Percentiles rank a stretch among this genome's conserved stretches.
phyloP scores from a whole-genome alignment of 1,140 invertebrate species.

The Procambarus virginalis region DNA sequence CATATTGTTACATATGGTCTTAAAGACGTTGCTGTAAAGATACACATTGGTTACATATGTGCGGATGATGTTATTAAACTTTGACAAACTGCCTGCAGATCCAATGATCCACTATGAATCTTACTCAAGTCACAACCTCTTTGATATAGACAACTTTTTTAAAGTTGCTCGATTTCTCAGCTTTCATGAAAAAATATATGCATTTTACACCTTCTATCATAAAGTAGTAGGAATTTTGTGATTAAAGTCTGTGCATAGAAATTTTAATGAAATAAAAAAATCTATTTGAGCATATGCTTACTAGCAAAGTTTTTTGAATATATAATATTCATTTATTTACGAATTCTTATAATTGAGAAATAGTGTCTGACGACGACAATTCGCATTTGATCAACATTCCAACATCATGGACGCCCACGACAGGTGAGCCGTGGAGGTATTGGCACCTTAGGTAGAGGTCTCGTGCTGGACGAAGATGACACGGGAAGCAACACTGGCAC shows the following conservation, averaged over 20 bases:
- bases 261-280: not conserved
- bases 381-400: not conserved
- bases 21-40: not conserved
- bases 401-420: not conserved
- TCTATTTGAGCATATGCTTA: not conserved
- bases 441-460: not conserved
- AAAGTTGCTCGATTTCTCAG: not conserved
- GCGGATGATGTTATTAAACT: not conserved
- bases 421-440: not conserved
- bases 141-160: not conserved
- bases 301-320: not conserved
- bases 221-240: not conserved
- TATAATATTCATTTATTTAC: slow-evolving; percentile 1
- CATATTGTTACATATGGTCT: not conserved
- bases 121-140: not conserved
- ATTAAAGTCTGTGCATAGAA: not conserved
- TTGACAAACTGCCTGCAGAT: not conserved
- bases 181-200: not conserved
- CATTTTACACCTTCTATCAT: not conserved
- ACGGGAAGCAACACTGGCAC: not conserved
- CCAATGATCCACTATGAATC: not conserved
- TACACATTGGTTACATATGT: not conserved
- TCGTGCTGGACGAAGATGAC: not conserved
- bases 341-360: not conserved
- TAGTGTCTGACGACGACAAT: not conserved